Base-by-base conservation (phyloP, 2,113 vertebrate species). In the Corythornis vintsioides region DNA sequence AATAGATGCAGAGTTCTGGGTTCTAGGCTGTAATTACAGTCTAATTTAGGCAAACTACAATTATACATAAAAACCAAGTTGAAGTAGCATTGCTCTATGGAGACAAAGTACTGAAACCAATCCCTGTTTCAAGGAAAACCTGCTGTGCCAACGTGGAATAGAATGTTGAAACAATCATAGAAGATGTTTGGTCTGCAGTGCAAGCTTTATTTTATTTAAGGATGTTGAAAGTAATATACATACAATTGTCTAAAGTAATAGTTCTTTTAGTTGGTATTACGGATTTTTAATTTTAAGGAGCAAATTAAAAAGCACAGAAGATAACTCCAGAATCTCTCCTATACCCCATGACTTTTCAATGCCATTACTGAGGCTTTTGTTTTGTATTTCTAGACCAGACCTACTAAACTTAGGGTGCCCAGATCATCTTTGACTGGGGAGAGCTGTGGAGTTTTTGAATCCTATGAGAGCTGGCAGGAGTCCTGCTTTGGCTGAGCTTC, bases 11-110 rank as follows among this genome's bases (percentile, higher is more conserved):
- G 55, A 53, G 43, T 73, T 92, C 59, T 89, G 45, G 31, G 15
- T 92, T 92, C 64, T 93, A 77, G 65, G 47, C 63, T 94, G 77
- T 82, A 95, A 96, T 90, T 91, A 81, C 33, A 88, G 28, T 88
- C 65, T 91, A 90, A 94, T 88, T 76, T 55, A 79, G 67, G 80
- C 75, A 95, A 91, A 83, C 89, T 93, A 35, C 43, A 95, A 88
- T 92, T 93, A 91, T 13, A 59, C 47, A 63, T 45, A 89, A 96
- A 89, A 83, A 84, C 86, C 76, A 88, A 89, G 80, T 81, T 75
- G 65, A 83, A 92, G 55, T 53, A 74, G 28, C 70, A 65, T 24
- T 90, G 60, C 57, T 38, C 50, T 42, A 56, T 42, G 55, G 55
- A 95, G 45, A 60, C 1, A 4, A 92, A 90, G 57, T 21, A 61